Evolutionary conservation across 2,113 vertebrate genomes (phyloP).

Genomic region (Axis porcinus): DNA sequence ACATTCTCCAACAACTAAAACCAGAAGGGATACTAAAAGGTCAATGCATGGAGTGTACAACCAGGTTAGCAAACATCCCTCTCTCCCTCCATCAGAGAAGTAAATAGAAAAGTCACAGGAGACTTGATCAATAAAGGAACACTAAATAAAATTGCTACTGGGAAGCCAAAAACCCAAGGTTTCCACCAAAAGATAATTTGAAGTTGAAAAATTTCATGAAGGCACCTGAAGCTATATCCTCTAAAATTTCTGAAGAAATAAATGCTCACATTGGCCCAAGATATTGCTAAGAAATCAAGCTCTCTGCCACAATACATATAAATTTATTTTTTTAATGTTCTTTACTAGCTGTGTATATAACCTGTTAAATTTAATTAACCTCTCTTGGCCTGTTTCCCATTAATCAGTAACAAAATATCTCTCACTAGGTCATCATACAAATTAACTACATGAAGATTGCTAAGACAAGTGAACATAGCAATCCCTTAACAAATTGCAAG

Average conservation of each 20-base stretch:
- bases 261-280: neutral
- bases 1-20: neutral
- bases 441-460: neutral
- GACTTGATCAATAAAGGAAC: neutral
- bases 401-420: neutral
- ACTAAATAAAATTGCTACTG: slow-evolving; percentile 41
- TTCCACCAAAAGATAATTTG: neutral
- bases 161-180: neutral
- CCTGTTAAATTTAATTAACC: neutral
- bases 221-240: neutral
- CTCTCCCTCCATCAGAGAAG: neutral
- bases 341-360: neutral
- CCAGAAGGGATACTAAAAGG: neutral
- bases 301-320: neutral
- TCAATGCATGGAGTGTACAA: neutral
- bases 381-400: neutral
- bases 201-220: neutral
- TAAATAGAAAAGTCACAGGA: slow-evolving; percentile 52
- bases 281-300: neutral
- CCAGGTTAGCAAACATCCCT: neutral
- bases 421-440: neutral
- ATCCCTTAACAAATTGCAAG: neutral
- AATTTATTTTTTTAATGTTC: neutral
- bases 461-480: neutral
- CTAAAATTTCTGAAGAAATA: neutral